Evolutionary conservation across 2,888 invertebrate species (phyloP).

Genomic region (Elegia similella): DNA sequence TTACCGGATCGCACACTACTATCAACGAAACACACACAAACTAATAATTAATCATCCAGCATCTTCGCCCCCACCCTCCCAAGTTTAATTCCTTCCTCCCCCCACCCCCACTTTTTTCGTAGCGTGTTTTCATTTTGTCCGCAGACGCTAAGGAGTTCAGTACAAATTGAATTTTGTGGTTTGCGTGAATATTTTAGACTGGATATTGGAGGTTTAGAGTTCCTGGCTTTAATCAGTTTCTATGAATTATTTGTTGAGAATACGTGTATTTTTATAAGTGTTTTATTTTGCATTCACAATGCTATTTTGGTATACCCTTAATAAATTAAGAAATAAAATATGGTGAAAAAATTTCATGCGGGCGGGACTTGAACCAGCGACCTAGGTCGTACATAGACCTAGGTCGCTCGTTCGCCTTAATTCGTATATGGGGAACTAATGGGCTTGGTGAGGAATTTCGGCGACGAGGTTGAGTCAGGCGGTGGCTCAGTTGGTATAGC

Average conservation of each 20-base stretch:
- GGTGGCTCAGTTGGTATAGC: too few relatives aligned
- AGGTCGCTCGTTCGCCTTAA: too few relatives aligned
- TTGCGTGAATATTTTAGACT: slow-evolving; percentile 71
- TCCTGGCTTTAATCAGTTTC: slow-evolving; percentile 13
- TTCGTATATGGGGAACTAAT: too few relatives aligned
- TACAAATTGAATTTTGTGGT: slow-evolving; percentile 81
- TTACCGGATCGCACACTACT: slow-evolving; percentile 28
- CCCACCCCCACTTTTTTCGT: slow-evolving; percentile 64
- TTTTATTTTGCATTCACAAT: too few relatives aligned
- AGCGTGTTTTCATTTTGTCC: slow-evolving; percentile 74
- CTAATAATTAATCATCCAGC: slow-evolving; percentile 80
- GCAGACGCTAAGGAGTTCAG: slow-evolving; percentile 57
- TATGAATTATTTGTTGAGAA: not conserved
- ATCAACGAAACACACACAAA: slow-evolving; percentile 77
- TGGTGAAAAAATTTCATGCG: too few relatives aligned
- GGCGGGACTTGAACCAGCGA: too few relatives aligned
- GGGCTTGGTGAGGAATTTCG: too few relatives aligned
- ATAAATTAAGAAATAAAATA: too few relatives aligned
- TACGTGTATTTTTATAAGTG: too few relatives aligned
- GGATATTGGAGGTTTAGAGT: slow-evolving; percentile 62
- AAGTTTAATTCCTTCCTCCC: slow-evolving; percentile 74
- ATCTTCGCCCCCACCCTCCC: slow-evolving; percentile 58
- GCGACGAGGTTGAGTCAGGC: too few relatives aligned
- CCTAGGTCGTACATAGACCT: too few relatives aligned
- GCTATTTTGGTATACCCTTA: too few relatives aligned